Evolutionary conservation across 2,113 vertebrate species (phyloP).

Genomic region (Phoenicopterus ruber): DNA sequence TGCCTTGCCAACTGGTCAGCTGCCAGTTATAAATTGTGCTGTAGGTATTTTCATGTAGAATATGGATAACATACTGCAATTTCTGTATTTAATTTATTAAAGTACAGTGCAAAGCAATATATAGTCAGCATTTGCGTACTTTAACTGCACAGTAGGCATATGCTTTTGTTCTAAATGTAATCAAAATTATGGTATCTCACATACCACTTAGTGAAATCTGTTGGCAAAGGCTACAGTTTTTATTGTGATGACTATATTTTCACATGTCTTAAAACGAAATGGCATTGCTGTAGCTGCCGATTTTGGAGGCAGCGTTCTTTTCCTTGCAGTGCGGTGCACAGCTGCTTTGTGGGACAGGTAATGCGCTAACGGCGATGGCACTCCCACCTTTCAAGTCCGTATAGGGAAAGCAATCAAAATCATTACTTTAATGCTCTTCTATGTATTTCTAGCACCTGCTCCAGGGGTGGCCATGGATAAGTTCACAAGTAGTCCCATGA

Average conservation of each 20-base stretch:
- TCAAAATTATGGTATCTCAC: constrained; percentile 49
- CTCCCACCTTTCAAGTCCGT: not conserved
- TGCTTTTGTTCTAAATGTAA: constrained; percentile 61
- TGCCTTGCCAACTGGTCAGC: constrained; percentile 55
- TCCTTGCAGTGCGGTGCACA: not conserved
- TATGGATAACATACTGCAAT: constrained; percentile 50
- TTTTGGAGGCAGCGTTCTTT: not conserved
- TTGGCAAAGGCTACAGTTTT: constrained; percentile 32
- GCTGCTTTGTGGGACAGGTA: not conserved
- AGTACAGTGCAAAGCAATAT: constrained; percentile 25
- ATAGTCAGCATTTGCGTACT: constrained; percentile 24
- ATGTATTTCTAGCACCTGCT: not conserved
- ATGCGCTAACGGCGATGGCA: not conserved
- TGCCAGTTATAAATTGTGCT: constrained; percentile 46
- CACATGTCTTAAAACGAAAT: not conserved
- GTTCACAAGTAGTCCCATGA: not conserved
- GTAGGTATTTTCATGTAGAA: constrained; percentile 45
- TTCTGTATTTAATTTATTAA: constrained; percentile 52
- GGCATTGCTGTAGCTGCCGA: not conserved
- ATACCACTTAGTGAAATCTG: constrained; percentile 57
- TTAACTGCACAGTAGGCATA: constrained; percentile 48
- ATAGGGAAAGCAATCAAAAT: not conserved
- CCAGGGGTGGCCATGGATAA: not conserved
- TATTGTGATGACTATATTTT: constrained; percentile 36
- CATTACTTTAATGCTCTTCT: not conserved